Evolutionary conservation across 92 coral and sea anemone genomes (phyloP), one percentile per base, ranked within the genome.

Genomic region (Diadumene lineata): DNA sequence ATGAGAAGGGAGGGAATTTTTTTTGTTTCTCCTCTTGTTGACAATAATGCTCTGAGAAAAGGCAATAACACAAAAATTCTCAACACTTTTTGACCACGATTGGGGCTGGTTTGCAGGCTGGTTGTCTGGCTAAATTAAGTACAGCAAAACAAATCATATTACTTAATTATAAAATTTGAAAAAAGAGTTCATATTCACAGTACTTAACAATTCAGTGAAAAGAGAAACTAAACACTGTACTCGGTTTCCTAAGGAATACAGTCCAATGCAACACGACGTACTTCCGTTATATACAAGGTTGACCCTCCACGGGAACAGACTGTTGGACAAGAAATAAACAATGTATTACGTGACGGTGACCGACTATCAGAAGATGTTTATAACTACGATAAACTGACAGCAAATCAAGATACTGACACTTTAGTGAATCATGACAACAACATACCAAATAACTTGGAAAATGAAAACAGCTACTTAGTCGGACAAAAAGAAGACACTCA

Each of bases 181-280:
- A n/a, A n/a, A n/a, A n/a, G n/a, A n/a, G n/a, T n/a, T n/a, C n/a
- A n/a, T n/a, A n/a, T n/a, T n/a, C n/a, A n/a, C n/a, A n/a, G n/a
- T n/a, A n/a, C n/a, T n/a, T n/a, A n/a, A n/a, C n/a, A n/a, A n/a
- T n/a, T n/a, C n/a, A n/a, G n/a, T n/a, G n/a, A n/a, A 67, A 29
- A 13, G 63, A 70, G 61, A 46, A 71, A 76, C 61, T 69, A 69
- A 74, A 82, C 79, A 50, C 64, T 60, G 18, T 43, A 23, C 63
- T 72, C 62, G 68, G 70, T 68, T 85, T 71, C 68, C 69, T 56
- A 89, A 89, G 93, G 93, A 68, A 85, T 73, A 76, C 69, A 66
- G 76, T 38, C 75, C 79, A n/a, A 11, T 32, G 33, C 82, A 56
- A 76, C 60, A 7, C 31, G 83, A 18, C 84, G 92, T 66, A 68